Base-by-base conservation (phyloP, 2,888 invertebrate species). In the Diploptera punctata region DNA sequence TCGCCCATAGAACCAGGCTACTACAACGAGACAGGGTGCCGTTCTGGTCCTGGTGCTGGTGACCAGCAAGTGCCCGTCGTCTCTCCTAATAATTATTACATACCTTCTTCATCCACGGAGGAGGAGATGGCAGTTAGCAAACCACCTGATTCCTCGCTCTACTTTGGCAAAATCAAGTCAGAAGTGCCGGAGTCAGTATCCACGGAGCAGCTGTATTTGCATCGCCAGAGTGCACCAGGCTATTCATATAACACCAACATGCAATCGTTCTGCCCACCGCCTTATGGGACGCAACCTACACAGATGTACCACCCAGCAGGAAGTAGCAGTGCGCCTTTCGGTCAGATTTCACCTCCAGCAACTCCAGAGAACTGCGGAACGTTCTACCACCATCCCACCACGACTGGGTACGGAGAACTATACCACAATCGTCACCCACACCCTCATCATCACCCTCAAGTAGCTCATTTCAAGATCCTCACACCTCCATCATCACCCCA, bases 401-500 rank as follows among this genome's bases (percentile, higher is more conserved):
- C 71, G 21, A 52, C 74, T 13, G 68, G 62, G 24, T 71, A 75
- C 68, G 61, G 68, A 2, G 76, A 77, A 24, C 49, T 75, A 1
- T 74, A 76, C 69, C 76, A 73, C n/a, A 62, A 68, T 26, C 74
- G 71, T 0, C 74, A 68, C 49, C n/a, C n/a, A n/a, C n/a, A n/a
- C n/a, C 70, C 49, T 24, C 70, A 70, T 31, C 73, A 71, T 44
- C 73, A 69, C 29, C 67, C 75, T 5, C 77, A 75, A 38, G 71
- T 71, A 7, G 21, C 74, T 9, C 77, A 79, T 68, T 77, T 78
- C 74, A 78, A 80, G 76, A 79, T 84, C 78, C 81, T 84, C 67
- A 84, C 84, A 3, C 84, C 84, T 2, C 84, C 84, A 16, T 83
- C 84, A 0, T 84, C 84, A 1, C 84, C 84, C 0, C 83, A 83